phyloP scores from a whole-genome alignment of 2,797 vertebrate genomes.

The Ctenochaetus hawaiiensis region DNA sequence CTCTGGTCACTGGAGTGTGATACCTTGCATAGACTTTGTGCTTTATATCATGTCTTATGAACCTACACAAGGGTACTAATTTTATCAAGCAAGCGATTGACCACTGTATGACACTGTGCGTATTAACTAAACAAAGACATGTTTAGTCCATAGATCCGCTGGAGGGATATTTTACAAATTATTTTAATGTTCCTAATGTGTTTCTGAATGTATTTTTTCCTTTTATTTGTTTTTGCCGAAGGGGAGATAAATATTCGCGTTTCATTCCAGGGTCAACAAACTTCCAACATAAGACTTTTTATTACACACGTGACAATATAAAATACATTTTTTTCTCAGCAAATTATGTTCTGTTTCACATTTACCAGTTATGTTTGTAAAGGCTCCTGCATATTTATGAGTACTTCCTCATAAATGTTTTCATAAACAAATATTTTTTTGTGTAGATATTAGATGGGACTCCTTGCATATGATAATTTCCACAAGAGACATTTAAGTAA shows the following conservation, averaged over 20 bases:
- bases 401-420: conserved; percentile 21
- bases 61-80: conserved; percentile 1
- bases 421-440: conserved; percentile 29
- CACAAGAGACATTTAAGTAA: conserved; percentile 1
- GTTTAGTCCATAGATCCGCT: conserved; percentile 43
- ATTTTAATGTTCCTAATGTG: conserved; percentile 52
- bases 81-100: conserved; percentile 31
- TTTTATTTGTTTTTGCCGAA: conserved; percentile 69
- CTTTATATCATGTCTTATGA: conserved; percentile 26
- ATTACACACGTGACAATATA: conserved; percentile 55
- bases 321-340: conserved; percentile 54
- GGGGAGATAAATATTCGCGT: conserved; percentile 50
- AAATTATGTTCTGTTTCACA: conserved; percentile 43
- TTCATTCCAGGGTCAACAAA: conserved; percentile 61
- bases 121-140: conserved; percentile 43
- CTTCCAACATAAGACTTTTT: conserved; percentile 48
- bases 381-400: conserved; percentile 11
- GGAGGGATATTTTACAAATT: conserved; percentile 46
- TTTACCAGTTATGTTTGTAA: conserved; percentile 36
- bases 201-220: conserved; percentile 58
- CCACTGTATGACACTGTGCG: conserved; percentile 6
- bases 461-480: conserved; percentile 17
- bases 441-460: conserved; percentile 5
- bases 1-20: conserved; percentile 18
- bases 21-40: conserved; percentile 15